These are phyloP conservation scores for Spilogale gracilis DNA, from an alignment of 2,113 vertebrate species.

Conservation along the genomic window DNA sequence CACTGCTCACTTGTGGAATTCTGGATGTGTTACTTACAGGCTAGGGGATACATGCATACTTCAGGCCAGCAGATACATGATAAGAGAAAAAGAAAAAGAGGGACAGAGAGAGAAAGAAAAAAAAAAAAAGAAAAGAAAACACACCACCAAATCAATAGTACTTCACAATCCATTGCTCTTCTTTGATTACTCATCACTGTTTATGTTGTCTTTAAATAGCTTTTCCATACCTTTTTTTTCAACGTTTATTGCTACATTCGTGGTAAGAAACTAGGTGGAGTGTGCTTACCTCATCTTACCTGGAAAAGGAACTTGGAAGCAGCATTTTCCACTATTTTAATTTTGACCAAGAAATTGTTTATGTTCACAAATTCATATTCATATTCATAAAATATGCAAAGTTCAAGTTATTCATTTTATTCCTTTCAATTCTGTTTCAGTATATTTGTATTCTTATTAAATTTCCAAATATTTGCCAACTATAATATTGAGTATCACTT, in stretches of 20 bases:
- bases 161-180: background rate
- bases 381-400: background rate
- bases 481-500: background rate
- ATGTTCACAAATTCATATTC: background rate
- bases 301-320: background rate
- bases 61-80: background rate
- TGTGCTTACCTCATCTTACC: background rate
- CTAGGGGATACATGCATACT: background rate
- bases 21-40: background rate
- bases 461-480: background rate
- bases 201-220: background rate
- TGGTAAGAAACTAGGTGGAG: background rate
- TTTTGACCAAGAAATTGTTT: background rate
- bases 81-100: background rate
- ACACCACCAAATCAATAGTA: background rate
- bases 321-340: background rate
- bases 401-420: background rate
- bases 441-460: background rate
- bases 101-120: background rate
- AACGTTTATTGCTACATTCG: background rate
- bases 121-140: background rate
- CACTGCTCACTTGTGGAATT: background rate
- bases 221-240: background rate
- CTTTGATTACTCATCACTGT: background rate
- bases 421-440: background rate